Conservation (phyloP, 2,888 invertebrate genomes). For the Hyppa rectilinea region DNA sequence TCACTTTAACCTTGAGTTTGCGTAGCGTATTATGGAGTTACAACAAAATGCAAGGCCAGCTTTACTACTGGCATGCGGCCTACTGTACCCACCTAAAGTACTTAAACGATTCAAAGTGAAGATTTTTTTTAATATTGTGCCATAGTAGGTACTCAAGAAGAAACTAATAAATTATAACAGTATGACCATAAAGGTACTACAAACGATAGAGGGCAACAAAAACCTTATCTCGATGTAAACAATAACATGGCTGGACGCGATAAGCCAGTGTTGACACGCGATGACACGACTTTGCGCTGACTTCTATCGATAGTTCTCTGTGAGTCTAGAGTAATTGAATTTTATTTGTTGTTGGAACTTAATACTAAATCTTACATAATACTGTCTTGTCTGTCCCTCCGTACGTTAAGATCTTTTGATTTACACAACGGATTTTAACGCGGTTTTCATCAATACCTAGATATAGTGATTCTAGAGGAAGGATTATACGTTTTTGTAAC, state of each 20-base stretch:
- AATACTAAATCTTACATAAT: too few relatives aligned
- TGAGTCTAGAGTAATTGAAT: not conserved
- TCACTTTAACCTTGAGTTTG: too few relatives aligned
- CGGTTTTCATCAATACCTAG: too few relatives aligned
- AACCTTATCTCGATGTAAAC: constrained; percentile 59
- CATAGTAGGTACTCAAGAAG: constrained; percentile 1
- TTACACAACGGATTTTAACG: too few relatives aligned
- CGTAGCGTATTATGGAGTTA: not conserved
- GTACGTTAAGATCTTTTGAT: too few relatives aligned
- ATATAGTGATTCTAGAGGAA: too few relatives aligned
- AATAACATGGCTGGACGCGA: constrained; percentile 47
- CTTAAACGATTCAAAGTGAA: not conserved
- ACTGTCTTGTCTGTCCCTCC: too few relatives aligned
- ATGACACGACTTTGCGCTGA: constrained; percentile 9
- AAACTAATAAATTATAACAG: constrained; percentile 27
- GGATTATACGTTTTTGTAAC: too few relatives aligned
- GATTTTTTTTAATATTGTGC: not conserved
- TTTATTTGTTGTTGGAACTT: too few relatives aligned
- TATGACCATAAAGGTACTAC: constrained; percentile 24
- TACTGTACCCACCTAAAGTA: not conserved
- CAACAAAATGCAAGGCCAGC: not conserved
- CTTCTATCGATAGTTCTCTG: constrained; percentile 50
- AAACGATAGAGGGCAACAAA: constrained; percentile 31
- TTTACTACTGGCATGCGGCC: not conserved
- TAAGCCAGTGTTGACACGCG: constrained; percentile 58